phyloP scores from a whole-genome alignment of 2,797 vertebrate genomes.

The Sebastes miniatus region DNA sequence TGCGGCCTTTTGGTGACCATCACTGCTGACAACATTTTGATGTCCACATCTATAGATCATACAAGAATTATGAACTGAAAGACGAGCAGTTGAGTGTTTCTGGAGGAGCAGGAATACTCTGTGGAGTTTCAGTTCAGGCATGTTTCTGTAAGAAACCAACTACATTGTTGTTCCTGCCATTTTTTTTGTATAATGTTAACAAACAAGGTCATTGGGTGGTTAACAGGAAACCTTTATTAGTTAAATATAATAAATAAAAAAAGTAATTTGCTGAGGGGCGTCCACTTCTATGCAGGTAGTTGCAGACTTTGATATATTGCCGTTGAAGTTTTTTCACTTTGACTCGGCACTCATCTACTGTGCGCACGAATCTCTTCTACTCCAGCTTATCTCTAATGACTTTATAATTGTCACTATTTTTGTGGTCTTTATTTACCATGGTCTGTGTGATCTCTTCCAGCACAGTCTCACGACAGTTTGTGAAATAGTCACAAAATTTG shows the following conservation, averaged over 20 bases:
- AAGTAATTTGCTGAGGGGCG: no score
- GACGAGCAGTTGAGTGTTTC: conserved; percentile 30
- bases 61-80: conserved; percentile 65
- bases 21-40: conserved; percentile 53
- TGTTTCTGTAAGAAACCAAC: not conserved
- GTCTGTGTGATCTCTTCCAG: no score
- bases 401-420: no score
- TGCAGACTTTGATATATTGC: no score
- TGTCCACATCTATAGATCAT: conserved; percentile 49
- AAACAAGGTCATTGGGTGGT: not conserved
- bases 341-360: no score
- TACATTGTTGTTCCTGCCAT: not conserved
- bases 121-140: not conserved
- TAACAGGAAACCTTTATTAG: not conserved
- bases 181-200: not conserved
- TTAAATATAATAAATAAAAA: not conserved
- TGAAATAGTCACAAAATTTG: no score
- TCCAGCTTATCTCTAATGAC: no score
- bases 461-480: no score
- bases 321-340: no score
- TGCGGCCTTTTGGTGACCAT: conserved; percentile 39
- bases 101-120: not conserved
- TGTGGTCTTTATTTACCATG: no score
- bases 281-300: no score
- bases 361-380: no score